Conservation (phyloP, 2,888 invertebrate species). For the Zaprionus obscuricornis region DNA sequence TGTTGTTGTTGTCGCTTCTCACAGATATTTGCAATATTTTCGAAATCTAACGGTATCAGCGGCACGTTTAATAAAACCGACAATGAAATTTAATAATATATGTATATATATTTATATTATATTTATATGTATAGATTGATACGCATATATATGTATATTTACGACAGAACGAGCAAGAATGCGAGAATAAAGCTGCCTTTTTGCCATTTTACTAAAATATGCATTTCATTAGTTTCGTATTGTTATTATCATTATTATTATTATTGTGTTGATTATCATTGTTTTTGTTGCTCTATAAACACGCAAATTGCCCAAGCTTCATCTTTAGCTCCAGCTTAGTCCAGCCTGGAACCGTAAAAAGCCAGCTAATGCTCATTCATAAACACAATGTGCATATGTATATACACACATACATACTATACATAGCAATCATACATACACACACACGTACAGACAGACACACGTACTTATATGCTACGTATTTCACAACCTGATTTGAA, state of each 20-base stretch:
- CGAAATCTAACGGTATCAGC: constrained; percentile 55
- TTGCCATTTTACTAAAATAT: constrained; percentile 59
- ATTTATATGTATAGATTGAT: constrained; percentile 18
- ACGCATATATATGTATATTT: neutral
- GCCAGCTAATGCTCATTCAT: constrained; percentile 59
- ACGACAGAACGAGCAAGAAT: constrained; percentile 47
- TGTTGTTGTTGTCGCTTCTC: constrained; percentile 32
- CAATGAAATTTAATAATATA: constrained; percentile 13
- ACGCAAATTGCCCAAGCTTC: constrained; percentile 15
- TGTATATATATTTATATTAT: neutral
- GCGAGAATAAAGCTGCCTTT: constrained; percentile 32
- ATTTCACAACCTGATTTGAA: constrained; percentile 75
- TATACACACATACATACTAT: neutral
- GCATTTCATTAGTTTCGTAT: constrained; percentile 41
- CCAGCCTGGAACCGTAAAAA: constrained; percentile 2
- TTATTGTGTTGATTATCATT: constrained; percentile 9
- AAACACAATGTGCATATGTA: constrained; percentile 38
- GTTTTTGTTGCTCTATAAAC: constrained; percentile 34
- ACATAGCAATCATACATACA: neutral
- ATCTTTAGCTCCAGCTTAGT: constrained; percentile 13
- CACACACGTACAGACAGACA: neutral
- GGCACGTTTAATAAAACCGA: constrained; percentile 35
- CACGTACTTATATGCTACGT: constrained; percentile 33
- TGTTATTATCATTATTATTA: neutral
- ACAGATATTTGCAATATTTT: constrained; percentile 1